Base-by-base conservation (phyloP, 1,140 invertebrate genomes). In the Temnothorax nylanderi region DNA sequence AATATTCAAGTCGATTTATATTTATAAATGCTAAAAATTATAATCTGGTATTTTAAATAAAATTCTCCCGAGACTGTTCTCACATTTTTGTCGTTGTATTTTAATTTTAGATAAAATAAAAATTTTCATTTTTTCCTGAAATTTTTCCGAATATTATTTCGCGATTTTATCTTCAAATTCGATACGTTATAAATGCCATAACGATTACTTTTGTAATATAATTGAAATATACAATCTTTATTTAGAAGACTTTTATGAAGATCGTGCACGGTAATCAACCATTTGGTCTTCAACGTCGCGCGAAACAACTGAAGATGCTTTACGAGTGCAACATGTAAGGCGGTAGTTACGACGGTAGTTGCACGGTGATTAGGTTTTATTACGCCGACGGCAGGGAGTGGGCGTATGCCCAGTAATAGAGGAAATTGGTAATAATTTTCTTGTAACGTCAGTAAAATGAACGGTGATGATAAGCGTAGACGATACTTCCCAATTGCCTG, bases 381-480 rank as follows among this genome's bases (percentile, higher is more conserved):
- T 81, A 74, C 67, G 41, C 72, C 32, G 54, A 72, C 41, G 76
- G 76, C 1, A n/a, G 8, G 5, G 13, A 8, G 0, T 21, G 41
- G 18, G 80, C 49, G 54, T 44, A 82, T 81, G 78, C 7, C 7
- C 34, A 56, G 67, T 74, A 82, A 74, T 82, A 74, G 60, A 82
- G 80, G 41, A 82, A 82, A 82, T 82, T 82, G 80, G 67, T 74
- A 82, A 82, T 82, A 82, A 74, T 74, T 82, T 74, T 82, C 80
- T 21, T 82, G 67, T 82, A 74, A 74, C 54, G 51, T n/a, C 32
- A 54, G 41, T 16, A 41, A 49, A 82, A 47, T 60, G 80, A 82
- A 74, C 26, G 16, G 16, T 3, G 51, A 82, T 82, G 58, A 82
- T 82, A 69, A 80, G 56, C 47, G 26, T 49, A 71, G 41, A 60